phyloP scores from a whole-genome alignment of 1,140 invertebrate species.

The Plutomurus gul region DNA sequence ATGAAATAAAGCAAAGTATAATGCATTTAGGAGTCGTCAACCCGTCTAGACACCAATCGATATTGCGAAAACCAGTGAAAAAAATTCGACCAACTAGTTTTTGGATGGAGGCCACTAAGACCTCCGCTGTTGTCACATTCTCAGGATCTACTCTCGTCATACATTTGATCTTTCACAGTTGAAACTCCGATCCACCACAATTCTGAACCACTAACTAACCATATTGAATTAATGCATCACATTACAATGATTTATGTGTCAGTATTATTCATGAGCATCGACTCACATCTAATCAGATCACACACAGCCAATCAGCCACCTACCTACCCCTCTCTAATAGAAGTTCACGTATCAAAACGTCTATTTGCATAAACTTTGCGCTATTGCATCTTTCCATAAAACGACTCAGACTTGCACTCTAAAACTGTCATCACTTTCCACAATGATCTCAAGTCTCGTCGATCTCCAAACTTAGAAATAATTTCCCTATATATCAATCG shows the following conservation, averaged over 20 bases:
- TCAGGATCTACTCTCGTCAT: not conserved
- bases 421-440: too few relatives aligned
- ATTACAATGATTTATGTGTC: not conserved
- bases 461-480: too few relatives aligned
- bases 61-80: slow-evolving; percentile 43
- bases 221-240: not conserved
- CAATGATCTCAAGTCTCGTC: too few relatives aligned
- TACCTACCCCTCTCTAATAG: too few relatives aligned
- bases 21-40: slow-evolving; percentile 43
- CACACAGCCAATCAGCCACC: too few relatives aligned
- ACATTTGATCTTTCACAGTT: not conserved
- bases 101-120: slow-evolving; percentile 35
- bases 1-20: slow-evolving; percentile 25
- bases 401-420: too few relatives aligned
- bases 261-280: too few relatives aligned
- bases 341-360: too few relatives aligned
- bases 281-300: too few relatives aligned
- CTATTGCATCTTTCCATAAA: too few relatives aligned
- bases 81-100: slow-evolving; percentile 38
- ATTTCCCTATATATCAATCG: too few relatives aligned
- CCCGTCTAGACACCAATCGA: slow-evolving; percentile 48
- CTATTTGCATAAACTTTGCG: too few relatives aligned
- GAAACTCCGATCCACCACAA: not conserved
- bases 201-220: not conserved
- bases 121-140: slow-evolving; percentile 33